A percentile compares a stretch with the other conserved stretches of the same genome.
Conservation (phyloP, 2,888 invertebrate species). For the Mesodorylaimus sp. region DNA sequence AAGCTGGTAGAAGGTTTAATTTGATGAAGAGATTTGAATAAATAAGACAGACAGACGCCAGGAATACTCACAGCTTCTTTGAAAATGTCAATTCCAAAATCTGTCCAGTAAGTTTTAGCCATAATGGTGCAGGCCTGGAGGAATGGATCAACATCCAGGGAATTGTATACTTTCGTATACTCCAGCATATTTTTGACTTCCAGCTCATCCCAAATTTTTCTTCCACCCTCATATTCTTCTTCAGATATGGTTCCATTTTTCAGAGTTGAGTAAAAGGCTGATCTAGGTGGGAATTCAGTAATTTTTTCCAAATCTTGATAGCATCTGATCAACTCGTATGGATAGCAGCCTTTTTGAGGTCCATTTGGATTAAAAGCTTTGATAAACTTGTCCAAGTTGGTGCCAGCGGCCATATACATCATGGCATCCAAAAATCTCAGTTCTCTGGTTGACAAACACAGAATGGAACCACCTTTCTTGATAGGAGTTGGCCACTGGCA, state of each 20-base stretch:
- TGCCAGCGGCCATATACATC: too few species aligned
- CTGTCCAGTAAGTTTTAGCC: neutral
- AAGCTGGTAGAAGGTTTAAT: neutral
- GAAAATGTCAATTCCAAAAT: neutral
- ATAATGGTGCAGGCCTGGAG: neutral
- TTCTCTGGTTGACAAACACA: too few species aligned
- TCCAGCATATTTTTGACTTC: neutral
- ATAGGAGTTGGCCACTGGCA: too few species aligned
- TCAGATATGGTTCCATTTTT: neutral
- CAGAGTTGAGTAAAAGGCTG: neutral
- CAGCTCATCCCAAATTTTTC: neutral
- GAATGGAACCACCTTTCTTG: too few species aligned
- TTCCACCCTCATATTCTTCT: neutral
- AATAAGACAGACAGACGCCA: neutral
- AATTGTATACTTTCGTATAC: neutral
- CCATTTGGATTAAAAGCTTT: too few species aligned
- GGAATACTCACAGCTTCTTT: neutral
- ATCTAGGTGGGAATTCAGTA: neutral
- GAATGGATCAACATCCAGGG: neutral
- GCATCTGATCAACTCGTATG: too few species aligned
- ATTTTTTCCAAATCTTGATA: too few species aligned
- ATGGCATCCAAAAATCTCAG: too few species aligned
- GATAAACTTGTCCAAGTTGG: too few species aligned
- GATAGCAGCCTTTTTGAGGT: too few species aligned
- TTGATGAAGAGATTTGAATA: neutral